Percentiles rank a stretch among this genome's conserved stretches.
These are phyloP conservation scores for Noctua fimbriata DNA, from an alignment of 2,888 invertebrate species.

Conservation along the genomic window DNA sequence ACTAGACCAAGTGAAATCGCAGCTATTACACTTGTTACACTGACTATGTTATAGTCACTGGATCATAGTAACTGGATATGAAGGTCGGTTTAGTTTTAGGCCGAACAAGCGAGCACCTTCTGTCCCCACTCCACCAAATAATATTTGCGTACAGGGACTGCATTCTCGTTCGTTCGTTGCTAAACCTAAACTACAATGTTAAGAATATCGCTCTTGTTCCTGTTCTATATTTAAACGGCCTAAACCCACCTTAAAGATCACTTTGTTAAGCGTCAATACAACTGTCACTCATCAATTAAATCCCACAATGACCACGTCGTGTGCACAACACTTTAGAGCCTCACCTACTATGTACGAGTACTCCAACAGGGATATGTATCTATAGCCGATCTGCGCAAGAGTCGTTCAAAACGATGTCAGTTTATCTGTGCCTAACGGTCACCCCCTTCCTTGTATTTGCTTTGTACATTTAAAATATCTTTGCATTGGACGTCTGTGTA, in stretches of 20 bases:
- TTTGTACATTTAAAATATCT: slow-evolving; percentile 74
- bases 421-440: slow-evolving; percentile 86
- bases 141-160: not conserved
- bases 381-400: slow-evolving; percentile 46
- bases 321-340: not conserved
- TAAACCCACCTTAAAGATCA: not conserved
- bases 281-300: slow-evolving; percentile 8
- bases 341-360: slow-evolving; percentile 8
- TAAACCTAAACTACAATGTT: not conserved
- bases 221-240: not conserved
- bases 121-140: not conserved
- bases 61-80: slow-evolving; percentile 11
- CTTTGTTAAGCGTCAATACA: not conserved
- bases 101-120: not conserved
- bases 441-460: slow-evolving; percentile 77
- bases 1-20: not conserved
- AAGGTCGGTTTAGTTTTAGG: not conserved
- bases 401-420: slow-evolving; percentile 81
- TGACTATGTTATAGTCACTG: slow-evolving; percentile 10
- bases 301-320: not conserved
- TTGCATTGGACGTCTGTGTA: slow-evolving; percentile 62
- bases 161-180: not conserved
- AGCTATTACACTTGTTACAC: slow-evolving; percentile 16
- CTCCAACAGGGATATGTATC: slow-evolving; percentile 48
- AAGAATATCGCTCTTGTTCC: not conserved